phyloP scores from a whole-genome alignment of 2,797 vertebrate genomes.

The Knipowitschia caucasica region DNA sequence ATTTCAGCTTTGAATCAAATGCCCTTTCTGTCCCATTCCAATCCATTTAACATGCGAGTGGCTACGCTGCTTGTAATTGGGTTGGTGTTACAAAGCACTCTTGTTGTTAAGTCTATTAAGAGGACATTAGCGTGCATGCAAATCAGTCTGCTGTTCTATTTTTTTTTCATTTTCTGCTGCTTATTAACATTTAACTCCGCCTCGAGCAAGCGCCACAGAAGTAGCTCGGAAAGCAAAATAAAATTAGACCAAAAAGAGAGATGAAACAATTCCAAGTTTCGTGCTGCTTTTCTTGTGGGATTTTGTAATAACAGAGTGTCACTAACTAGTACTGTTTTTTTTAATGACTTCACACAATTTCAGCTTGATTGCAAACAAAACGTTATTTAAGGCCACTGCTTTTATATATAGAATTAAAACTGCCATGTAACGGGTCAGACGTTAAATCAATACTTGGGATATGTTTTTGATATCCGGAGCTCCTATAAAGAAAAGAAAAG shows the following conservation, averaged over 20 bases:
- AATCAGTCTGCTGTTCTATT: conserved; percentile 11
- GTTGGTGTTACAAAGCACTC: conserved; percentile 7
- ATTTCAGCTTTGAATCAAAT: not conserved
- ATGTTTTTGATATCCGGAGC: conserved; percentile 56
- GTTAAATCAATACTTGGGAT: conserved; percentile 61
- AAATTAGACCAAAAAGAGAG: conserved; percentile 5
- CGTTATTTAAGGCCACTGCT: conserved; percentile 38
- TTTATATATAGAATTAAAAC: conserved; percentile 49
- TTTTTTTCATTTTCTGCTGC: conserved; percentile 4
- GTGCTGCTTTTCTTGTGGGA: conserved; percentile 3
- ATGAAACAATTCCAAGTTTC: not conserved
- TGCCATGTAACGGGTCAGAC: conserved; percentile 53
- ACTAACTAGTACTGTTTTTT: not conserved
- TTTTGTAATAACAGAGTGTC: not conserved
- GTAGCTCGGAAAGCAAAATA: conserved; percentile 19
- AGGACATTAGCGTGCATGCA: conserved; percentile 12
- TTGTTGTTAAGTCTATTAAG: conserved; percentile 9
- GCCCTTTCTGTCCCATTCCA: not conserved
- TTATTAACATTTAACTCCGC: conserved; percentile 25
- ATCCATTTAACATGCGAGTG: not conserved
- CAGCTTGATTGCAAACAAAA: conserved; percentile 29
- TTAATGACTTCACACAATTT: conserved; percentile 15
- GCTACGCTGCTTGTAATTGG: conserved; percentile 6
- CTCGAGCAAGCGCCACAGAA: conserved; percentile 3
- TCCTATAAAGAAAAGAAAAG: conserved; percentile 53